Conservation (phyloP, 2,797 vertebrate species). For the Tarsius wallacei region DNA sequence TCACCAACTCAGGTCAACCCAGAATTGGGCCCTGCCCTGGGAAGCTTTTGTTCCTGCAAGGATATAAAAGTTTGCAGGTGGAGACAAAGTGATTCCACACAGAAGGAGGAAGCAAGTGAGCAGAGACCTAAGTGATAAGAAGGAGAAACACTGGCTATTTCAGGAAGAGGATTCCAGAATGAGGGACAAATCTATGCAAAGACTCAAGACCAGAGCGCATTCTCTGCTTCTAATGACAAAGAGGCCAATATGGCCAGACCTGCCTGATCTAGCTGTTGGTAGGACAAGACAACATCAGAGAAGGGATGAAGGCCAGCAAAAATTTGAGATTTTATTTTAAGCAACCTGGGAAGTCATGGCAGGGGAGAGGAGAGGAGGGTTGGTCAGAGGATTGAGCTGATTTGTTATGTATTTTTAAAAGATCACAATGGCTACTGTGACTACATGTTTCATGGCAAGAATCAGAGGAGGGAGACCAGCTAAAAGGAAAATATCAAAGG, state of each 20-base stretch:
- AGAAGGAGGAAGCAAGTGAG: accelerated
- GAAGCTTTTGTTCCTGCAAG: background rate
- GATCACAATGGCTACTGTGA: accelerated
- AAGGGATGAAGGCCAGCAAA: background rate
- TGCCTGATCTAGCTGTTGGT: background rate
- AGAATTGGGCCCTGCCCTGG: too few species aligned
- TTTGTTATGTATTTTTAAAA: background rate
- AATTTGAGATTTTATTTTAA: background rate
- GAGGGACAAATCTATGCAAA: background rate
- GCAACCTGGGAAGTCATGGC: background rate
- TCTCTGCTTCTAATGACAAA: background rate
- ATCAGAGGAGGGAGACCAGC: background rate
- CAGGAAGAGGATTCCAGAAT: background rate
- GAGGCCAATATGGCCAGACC: background rate
- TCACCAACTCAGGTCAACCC: background rate
- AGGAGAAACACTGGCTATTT: background rate
- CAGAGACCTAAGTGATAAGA: background rate
- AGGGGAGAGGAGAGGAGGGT: background rate
- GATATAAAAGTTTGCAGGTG: accelerated
- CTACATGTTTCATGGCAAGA: background rate
- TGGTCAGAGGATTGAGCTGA: background rate
- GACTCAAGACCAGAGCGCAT: background rate
- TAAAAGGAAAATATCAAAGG: background rate
- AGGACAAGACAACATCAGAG: background rate
- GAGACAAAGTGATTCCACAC: background rate